Percentiles rank a stretch among this genome's conserved stretches.
These are phyloP conservation scores for Martes flavigula DNA, from an alignment of 2,797 vertebrate genomes.

Conservation along the genomic window DNA sequence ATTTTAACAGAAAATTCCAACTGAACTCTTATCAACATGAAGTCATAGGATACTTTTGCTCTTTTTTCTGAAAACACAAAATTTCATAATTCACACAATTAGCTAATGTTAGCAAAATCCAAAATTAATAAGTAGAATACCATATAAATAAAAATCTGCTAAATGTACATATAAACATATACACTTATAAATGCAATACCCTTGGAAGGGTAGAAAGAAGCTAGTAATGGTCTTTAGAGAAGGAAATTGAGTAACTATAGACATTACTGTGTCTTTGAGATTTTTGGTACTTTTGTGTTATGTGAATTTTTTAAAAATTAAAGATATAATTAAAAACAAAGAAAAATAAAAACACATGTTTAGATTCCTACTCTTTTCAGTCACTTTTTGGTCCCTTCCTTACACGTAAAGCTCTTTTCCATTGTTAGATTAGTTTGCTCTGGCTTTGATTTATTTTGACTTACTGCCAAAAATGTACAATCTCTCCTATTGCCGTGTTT, in stretches of 20 bases:
- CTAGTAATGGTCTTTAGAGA: background rate
- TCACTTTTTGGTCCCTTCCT: background rate
- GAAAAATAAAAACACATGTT: background rate
- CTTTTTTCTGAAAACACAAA: background rate
- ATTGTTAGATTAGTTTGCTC: background rate
- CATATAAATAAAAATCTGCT: background rate
- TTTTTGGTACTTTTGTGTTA: background rate
- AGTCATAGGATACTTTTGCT: background rate
- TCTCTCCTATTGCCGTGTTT: background rate
- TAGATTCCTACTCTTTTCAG: background rate
- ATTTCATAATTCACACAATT: background rate
- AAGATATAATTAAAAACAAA: background rate
- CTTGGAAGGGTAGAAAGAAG: background rate
- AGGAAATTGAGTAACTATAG: background rate
- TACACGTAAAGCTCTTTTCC: background rate
- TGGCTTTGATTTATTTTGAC: conserved; percentile 18
- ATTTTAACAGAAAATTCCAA: background rate
- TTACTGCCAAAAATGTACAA: background rate
- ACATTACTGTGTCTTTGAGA: background rate
- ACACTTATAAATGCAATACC: background rate
- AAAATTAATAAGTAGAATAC: background rate
- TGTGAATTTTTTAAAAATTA: background rate
- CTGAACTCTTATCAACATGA: background rate
- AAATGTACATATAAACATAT: background rate
- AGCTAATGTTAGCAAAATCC: background rate